Conservation (phyloP, 2,888 invertebrate genomes). For the Tinea trinotella region DNA sequence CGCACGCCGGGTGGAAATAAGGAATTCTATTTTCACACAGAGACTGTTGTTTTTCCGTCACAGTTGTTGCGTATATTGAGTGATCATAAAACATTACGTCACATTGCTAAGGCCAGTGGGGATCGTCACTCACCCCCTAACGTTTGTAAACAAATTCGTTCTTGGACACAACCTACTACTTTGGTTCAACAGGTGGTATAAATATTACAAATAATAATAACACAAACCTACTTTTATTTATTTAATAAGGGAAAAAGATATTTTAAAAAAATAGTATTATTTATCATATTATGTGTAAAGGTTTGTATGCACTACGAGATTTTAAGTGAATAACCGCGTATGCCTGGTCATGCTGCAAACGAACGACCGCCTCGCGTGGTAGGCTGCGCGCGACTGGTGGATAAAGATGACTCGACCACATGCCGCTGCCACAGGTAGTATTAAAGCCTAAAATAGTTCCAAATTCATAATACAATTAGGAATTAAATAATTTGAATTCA, state of each 20-base stretch:
- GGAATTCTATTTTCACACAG: conserved; percentile 61
- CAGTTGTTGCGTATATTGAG: conserved; percentile 46
- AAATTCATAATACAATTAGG: not conserved
- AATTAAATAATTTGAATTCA: not conserved
- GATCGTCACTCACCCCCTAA: conserved; percentile 47
- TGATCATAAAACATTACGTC: conserved; percentile 64
- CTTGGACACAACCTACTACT: conserved; percentile 41
- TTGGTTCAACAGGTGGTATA: conserved; percentile 61
- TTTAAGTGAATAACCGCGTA: not conserved
- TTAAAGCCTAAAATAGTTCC: not conserved
- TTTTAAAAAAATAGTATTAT: not conserved
- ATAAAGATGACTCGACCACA: conserved; percentile 30
- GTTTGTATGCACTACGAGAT: not conserved
- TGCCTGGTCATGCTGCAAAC: not conserved
- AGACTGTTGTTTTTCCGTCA: conserved; percentile 63
- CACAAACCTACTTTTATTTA: not conserved
- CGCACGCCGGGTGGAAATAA: conserved; percentile 45
- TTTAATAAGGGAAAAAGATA: not conserved
- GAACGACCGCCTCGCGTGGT: conserved; percentile 55
- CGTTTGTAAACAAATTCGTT: conserved; percentile 67
- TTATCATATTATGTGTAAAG: not conserved
- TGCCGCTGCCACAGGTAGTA: conserved; percentile 57
- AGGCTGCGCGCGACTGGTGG: conserved; percentile 67
- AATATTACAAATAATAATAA: not conserved
- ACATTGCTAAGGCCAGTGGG: conserved; percentile 26